These are phyloP conservation scores for Caenorhabditis afra DNA, from an alignment of 2,888 invertebrate genomes.

Conservation along the genomic window DNA sequence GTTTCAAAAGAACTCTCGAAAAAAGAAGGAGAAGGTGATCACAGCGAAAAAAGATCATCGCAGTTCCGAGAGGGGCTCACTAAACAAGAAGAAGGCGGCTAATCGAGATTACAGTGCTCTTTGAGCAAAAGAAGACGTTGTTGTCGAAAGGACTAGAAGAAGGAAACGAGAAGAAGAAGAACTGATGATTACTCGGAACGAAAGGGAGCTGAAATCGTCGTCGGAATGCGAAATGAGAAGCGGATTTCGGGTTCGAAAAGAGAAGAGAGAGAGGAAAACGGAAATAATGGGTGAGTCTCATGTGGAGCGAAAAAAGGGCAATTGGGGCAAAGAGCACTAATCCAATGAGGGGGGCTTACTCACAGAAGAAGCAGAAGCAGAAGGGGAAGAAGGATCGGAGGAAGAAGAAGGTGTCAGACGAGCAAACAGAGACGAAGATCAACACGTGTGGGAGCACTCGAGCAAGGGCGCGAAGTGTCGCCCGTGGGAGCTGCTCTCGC, in stretches of 20 bases:
- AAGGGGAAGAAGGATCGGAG: not conserved
- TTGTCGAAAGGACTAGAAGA: slow-evolving; percentile 2
- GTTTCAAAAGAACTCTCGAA: slow-evolving; percentile 14
- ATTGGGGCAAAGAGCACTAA: not conserved
- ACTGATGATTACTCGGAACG: too few species aligned
- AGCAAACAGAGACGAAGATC: slow-evolving; percentile 13
- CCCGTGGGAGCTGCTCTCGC: not conserved
- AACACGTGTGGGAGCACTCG: slow-evolving; percentile 39
- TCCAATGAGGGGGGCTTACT: not conserved
- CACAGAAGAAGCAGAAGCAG: not conserved
- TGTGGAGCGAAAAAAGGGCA: too few species aligned
- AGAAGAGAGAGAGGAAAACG: too few species aligned
- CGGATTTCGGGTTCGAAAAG: too few species aligned
- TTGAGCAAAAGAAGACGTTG: not conserved
- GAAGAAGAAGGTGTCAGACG: not conserved
- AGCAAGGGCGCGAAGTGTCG: slow-evolving; percentile 4
- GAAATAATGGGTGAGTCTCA: not conserved
- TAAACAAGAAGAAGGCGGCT: too few species aligned
- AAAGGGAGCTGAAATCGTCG: too few species aligned
- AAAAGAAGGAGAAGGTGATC: too few species aligned
- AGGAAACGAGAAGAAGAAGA: too few species aligned
- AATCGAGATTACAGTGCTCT: not conserved
- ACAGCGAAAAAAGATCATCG: too few species aligned
- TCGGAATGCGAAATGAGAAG: too few species aligned
- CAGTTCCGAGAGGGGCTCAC: too few species aligned